These are phyloP conservation scores for Gortyna flavago DNA, from an alignment of 2,888 invertebrate genomes.

Conservation along the genomic window DNA sequence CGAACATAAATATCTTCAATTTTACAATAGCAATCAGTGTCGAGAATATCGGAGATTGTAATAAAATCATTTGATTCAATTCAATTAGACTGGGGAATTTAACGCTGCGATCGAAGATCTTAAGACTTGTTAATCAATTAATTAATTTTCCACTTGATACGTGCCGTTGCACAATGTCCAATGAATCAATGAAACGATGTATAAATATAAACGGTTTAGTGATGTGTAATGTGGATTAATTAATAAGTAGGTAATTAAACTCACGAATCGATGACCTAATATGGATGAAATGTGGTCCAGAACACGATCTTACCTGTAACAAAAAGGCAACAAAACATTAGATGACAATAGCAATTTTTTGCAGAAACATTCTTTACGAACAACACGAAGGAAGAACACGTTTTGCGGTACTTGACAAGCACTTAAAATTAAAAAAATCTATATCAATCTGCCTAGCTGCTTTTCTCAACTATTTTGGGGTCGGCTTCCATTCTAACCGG, in stretches of 20 bases:
- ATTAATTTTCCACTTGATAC: conserved; percentile 35
- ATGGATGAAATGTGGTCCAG: conserved; percentile 29
- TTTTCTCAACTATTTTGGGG: background rate
- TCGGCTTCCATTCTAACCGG: background rate
- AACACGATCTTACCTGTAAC: conserved; percentile 63
- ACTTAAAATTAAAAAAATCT: conserved; percentile 7
- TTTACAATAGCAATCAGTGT: conserved; percentile 19
- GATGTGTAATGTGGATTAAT: conserved; percentile 19
- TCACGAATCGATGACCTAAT: conserved; percentile 44
- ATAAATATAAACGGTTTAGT: conserved; percentile 30
- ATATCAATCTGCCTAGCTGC: background rate
- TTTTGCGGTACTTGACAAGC: background rate
- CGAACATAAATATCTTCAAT: background rate
- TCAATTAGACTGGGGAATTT: conserved; percentile 19
- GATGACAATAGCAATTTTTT: background rate
- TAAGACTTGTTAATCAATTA: conserved; percentile 27
- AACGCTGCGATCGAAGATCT: conserved; percentile 4
- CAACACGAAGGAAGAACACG: background rate
- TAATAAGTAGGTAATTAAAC: conserved; percentile 43
- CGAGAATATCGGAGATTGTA: conserved; percentile 16
- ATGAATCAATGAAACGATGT: conserved; percentile 25
- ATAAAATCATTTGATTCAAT: conserved; percentile 13
- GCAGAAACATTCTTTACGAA: background rate
- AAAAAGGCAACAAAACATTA: conserved; percentile 37
- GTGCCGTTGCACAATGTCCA: conserved; percentile 10